A percentile compares a stretch with the other conserved stretches of the same genome.
Conservation (phyloP, 2,797 vertebrate genomes). For the Poeciliopsis gracilis region DNA sequence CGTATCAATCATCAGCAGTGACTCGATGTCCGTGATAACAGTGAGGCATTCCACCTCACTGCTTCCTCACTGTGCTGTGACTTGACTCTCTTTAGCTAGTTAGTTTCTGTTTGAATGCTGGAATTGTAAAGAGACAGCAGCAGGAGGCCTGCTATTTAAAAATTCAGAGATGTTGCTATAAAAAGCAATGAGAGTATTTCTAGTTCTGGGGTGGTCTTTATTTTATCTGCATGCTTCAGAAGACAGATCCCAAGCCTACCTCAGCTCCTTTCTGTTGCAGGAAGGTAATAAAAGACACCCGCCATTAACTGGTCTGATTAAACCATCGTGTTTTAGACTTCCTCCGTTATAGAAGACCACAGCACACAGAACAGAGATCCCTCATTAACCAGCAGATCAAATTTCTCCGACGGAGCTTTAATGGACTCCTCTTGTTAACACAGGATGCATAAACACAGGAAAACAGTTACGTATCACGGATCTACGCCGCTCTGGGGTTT, state of each 20-base stretch:
- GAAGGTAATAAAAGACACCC: slow-evolving; percentile 60
- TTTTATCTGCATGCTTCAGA: not conserved
- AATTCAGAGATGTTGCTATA: slow-evolving; percentile 22
- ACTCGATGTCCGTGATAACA: slow-evolving; percentile 42
- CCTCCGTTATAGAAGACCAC: slow-evolving; percentile 30
- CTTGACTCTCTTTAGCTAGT: not conserved
- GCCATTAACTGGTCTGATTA: slow-evolving; percentile 68
- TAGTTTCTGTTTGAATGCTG: slow-evolving; percentile 15
- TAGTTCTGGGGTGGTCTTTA: not conserved
- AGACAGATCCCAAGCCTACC: not conserved
- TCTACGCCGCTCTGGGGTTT: slow-evolving; percentile 10
- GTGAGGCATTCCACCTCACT: slow-evolving; percentile 15
- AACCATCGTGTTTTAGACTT: slow-evolving; percentile 43
- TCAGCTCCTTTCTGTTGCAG: slow-evolving; percentile 25
- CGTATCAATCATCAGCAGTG: slow-evolving; percentile 44
- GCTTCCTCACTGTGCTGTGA: slow-evolving; percentile 5
- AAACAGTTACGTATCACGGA: not conserved
- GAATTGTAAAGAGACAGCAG: slow-evolving; percentile 1
- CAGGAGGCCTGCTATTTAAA: slow-evolving; percentile 10
- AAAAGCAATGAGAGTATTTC: slow-evolving; percentile 16
- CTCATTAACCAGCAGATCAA: slow-evolving; percentile 66
- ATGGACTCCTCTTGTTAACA: slow-evolving; percentile 52
- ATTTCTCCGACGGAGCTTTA: slow-evolving; percentile 53
- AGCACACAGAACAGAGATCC: slow-evolving; percentile 47
- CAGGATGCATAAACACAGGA: slow-evolving; percentile 7